Evolutionary conservation across 2,888 invertebrate genomes (phyloP).

Genomic region (Ennomos fuscantarius): DNA sequence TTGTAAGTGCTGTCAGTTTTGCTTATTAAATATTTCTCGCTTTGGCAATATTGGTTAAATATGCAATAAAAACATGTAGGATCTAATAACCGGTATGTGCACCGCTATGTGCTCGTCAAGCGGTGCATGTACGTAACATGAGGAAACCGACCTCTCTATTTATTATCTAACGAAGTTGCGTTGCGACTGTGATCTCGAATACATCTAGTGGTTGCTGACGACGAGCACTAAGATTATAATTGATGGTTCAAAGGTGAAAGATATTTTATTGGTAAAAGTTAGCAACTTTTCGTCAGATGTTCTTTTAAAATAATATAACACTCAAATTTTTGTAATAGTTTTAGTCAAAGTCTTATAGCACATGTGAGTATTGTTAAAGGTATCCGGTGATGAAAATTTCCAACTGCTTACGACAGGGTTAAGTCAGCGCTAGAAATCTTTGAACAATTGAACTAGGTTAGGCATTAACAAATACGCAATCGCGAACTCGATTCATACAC

Average conservation of each 20-base stretch:
- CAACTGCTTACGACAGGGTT: slow-evolving; percentile 42
- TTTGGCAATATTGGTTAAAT: slow-evolving; percentile 54
- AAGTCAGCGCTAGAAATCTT: slow-evolving; percentile 40
- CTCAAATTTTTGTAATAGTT: not conserved
- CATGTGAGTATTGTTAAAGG: not conserved
- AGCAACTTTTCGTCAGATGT: no score
- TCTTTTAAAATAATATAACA: not conserved
- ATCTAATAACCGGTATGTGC: slow-evolving; percentile 44
- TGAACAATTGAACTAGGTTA: slow-evolving; percentile 54
- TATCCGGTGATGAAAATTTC: slow-evolving; percentile 26
- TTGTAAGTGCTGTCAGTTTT: slow-evolving; percentile 22
- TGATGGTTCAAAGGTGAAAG: no score
- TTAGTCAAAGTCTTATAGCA: not conserved
- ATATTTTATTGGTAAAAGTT: no score
- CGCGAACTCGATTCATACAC: slow-evolving; percentile 51
- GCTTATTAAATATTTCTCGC: slow-evolving; percentile 44
- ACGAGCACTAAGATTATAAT: not conserved
- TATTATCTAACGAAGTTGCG: slow-evolving; percentile 64
- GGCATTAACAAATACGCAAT: slow-evolving; percentile 48
- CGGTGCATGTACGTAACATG: slow-evolving; percentile 61
- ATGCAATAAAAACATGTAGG: slow-evolving; percentile 47
- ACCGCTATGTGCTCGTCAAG: slow-evolving; percentile 44
- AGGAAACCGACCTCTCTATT: slow-evolving; percentile 65
- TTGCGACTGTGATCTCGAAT: slow-evolving; percentile 24
- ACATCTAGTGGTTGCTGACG: slow-evolving; percentile 13